phyloP scores from a whole-genome alignment of 2,113 vertebrate genomes.

The Gallinago media region DNA sequence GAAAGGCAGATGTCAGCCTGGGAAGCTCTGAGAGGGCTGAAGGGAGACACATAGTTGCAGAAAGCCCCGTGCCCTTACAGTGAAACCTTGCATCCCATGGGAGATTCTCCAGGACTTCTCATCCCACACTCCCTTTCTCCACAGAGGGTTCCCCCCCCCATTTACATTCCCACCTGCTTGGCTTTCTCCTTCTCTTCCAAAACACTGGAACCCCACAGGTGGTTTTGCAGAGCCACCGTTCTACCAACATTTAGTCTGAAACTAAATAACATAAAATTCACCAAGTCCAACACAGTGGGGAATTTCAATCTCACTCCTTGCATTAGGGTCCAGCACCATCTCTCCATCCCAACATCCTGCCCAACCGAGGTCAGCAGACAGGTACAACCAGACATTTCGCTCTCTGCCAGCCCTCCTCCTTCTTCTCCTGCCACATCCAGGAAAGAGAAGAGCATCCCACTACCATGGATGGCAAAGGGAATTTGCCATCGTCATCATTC shows the following conservation, averaged over 20 bases:
- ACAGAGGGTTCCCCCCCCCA: background rate
- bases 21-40: background rate
- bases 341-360: background rate
- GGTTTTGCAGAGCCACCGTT: background rate
- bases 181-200: background rate
- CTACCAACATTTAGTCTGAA: background rate
- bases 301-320: background rate
- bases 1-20: background rate
- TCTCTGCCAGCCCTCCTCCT: background rate
- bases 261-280: background rate
- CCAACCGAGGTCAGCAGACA: accelerated
- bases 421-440: background rate
- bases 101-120: background rate
- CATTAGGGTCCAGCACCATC: accelerated
- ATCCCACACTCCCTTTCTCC: accelerated
- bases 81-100: background rate
- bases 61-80: background rate
- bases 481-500: background rate
- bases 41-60: background rate
- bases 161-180: background rate
- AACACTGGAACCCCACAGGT: accelerated
- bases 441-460: background rate
- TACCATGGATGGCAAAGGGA: accelerated
- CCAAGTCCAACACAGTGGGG: background rate
- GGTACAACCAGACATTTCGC: accelerated